Conservation (phyloP, 1,140 invertebrate species). For the Liolophura sinensis region DNA sequence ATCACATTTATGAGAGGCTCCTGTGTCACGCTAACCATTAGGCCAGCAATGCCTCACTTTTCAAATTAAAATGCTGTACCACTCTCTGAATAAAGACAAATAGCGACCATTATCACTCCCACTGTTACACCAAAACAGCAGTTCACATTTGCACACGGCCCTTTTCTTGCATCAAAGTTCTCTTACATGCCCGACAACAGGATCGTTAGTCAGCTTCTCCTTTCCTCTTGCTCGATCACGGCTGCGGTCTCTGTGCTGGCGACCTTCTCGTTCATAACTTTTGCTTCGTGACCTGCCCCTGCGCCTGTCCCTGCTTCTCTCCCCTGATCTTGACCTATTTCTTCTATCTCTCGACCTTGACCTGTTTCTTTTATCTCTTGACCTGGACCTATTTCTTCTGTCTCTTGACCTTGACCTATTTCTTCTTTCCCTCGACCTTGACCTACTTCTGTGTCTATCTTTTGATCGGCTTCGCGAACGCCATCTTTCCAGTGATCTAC, state of each 20-base stretch:
- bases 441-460: constrained; percentile 6
- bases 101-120: too few species aligned
- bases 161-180: not conserved
- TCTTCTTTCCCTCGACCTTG: constrained; percentile 25
- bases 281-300: constrained; percentile 32
- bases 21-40: too few species aligned
- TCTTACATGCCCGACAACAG: constrained; percentile 61
- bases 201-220: constrained; percentile 44
- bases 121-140: too few species aligned
- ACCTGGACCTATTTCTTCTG: constrained; percentile 43
- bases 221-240: constrained; percentile 22
- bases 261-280: constrained; percentile 24
- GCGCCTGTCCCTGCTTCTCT: constrained; percentile 40
- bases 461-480: constrained; percentile 17
- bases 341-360: constrained; percentile 25
- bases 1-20: too few species aligned
- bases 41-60: too few species aligned
- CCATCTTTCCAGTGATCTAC: constrained; percentile 43
- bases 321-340: constrained; percentile 26
- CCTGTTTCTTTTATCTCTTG: constrained; percentile 35
- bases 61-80: too few species aligned
- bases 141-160: too few species aligned
- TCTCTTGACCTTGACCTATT: constrained; percentile 26
- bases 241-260: constrained; percentile 9
- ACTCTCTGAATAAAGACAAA: too few species aligned